These are phyloP conservation scores for Idaea biselata DNA, from an alignment of 2,888 invertebrate genomes.

Conservation along the genomic window DNA sequence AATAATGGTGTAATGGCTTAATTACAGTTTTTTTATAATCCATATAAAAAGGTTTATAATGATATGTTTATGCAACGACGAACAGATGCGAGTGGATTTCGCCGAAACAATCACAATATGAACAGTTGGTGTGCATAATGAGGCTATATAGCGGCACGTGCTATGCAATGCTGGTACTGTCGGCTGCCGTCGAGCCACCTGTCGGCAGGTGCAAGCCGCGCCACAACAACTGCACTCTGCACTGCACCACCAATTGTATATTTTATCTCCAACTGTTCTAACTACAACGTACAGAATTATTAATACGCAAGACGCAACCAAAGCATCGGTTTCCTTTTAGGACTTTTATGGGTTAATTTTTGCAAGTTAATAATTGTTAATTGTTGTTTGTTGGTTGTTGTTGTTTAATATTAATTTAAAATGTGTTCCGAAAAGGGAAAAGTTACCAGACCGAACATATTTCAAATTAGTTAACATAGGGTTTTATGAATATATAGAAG, in stretches of 20 bases:
- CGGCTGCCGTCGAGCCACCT: constrained; percentile 43
- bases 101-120: constrained; percentile 11
- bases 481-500: too few species aligned
- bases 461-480: too few species aligned
- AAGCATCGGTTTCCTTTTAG: too few species aligned
- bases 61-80: neutral
- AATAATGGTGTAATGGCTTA: neutral
- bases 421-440: too few species aligned
- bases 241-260: constrained; percentile 15
- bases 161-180: constrained; percentile 2
- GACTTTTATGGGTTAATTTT: too few species aligned
- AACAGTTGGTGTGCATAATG: constrained; percentile 6
- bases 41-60: neutral
- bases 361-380: too few species aligned
- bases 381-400: too few species aligned
- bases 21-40: neutral
- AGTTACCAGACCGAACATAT: too few species aligned
- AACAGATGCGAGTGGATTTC: constrained; percentile 9
- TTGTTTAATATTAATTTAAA: too few species aligned
- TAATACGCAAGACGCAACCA: too few species aligned
- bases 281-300: neutral
- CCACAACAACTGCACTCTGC: constrained; percentile 31
- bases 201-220: constrained; percentile 55
- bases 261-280: neutral
- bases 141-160: constrained; percentile 17